Evolutionary conservation across 1,140 invertebrate genomes (phyloP).

Genomic region (Sycophaga agraensis): DNA sequence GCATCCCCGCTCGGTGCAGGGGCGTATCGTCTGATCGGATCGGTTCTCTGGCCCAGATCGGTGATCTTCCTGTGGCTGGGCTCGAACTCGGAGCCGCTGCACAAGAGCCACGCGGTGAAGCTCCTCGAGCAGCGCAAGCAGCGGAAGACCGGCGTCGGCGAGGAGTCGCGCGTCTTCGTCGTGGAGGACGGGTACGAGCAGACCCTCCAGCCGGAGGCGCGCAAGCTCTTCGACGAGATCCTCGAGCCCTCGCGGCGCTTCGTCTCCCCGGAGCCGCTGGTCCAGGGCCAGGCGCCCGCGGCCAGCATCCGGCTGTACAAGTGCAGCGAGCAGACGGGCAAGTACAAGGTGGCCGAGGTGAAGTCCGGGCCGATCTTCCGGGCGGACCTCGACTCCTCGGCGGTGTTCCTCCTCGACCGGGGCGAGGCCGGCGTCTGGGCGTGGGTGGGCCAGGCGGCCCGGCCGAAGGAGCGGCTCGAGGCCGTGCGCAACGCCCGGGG

Average conservation of each 20-base stretch:
- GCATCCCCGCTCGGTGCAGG: too few species aligned
- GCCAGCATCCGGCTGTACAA: constrained; percentile 64
- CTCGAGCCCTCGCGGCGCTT: constrained; percentile 67
- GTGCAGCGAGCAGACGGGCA: constrained; percentile 76
- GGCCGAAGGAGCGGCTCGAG: constrained; percentile 69
- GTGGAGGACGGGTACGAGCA: constrained; percentile 87
- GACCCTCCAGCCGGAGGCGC: constrained; percentile 65
- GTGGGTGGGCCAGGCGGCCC: constrained; percentile 82
- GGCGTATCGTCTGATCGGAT: too few species aligned
- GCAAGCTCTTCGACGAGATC: constrained; percentile 67
- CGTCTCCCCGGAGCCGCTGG: constrained; percentile 61
- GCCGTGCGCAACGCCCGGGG: constrained; percentile 85
- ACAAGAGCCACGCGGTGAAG: constrained; percentile 49
- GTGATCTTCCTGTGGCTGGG: constrained; percentile 52
- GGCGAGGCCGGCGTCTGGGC: constrained; percentile 87
- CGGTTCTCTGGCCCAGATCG: constrained; percentile 32
- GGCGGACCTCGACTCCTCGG: constrained; percentile 75
- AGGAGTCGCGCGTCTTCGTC: constrained; percentile 63
- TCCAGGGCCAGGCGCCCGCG: constrained; percentile 12
- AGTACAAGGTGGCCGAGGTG: constrained; percentile 83
- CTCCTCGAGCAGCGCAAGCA: constrained; percentile 45
- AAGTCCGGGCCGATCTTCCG: constrained; percentile 82
- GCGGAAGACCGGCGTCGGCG: constrained; percentile 37
- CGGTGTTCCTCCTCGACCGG: constrained; percentile 86
- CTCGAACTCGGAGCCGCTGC: constrained; percentile 45